Conservation (phyloP, 2,888 invertebrate species). For the Dendrolimus houi region DNA sequence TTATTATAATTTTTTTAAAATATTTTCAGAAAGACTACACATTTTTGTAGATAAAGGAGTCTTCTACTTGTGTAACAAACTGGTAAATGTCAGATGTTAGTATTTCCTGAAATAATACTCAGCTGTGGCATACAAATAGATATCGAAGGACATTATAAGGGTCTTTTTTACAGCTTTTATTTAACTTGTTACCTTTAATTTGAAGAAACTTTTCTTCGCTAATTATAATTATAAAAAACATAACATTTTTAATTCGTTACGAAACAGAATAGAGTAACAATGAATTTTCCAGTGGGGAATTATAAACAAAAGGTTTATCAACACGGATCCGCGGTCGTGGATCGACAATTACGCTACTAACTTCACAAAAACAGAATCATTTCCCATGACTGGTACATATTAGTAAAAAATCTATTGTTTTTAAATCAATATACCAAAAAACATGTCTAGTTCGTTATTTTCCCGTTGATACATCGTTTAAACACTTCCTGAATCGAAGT, state of each 20-base stretch:
- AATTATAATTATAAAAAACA: no score
- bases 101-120: no score
- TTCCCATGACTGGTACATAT: conserved; percentile 65
- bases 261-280: conserved; percentile 11
- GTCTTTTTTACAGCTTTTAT: no score
- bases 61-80: no score
- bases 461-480: not conserved
- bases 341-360: conserved; percentile 40
- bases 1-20: no score
- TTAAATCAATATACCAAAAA: not conserved
- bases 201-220: no score
- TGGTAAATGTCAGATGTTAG: no score
- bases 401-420: not conserved
- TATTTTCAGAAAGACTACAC: no score
- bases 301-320: conserved; percentile 51
- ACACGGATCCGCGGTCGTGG: conserved; percentile 43
- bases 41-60: no score
- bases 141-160: no score
- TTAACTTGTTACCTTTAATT: no score
- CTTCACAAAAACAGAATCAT: conserved; percentile 52
- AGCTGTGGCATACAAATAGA: no score
- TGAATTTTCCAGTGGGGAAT: conserved; percentile 43
- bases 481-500: not conserved
- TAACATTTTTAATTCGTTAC: conserved; percentile 2
- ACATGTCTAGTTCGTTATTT: not conserved